Conservation (phyloP, 2,888 invertebrate species). For the Mythimna pallens region DNA sequence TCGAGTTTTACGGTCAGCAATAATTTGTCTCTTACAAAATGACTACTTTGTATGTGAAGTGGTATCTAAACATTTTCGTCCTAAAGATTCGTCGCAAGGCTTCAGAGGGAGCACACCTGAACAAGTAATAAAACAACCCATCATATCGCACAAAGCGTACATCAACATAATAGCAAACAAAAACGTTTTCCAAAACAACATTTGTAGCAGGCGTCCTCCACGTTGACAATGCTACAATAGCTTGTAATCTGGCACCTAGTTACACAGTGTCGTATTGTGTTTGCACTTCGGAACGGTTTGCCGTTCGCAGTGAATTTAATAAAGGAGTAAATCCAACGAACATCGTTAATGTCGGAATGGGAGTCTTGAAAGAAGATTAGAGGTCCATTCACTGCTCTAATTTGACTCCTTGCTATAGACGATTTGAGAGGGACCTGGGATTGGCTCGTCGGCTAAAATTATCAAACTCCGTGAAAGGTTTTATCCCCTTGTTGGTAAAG, state of each 20-base stretch:
- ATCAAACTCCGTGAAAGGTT: constrained; percentile 22
- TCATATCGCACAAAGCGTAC: constrained; percentile 28
- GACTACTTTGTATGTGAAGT: neutral
- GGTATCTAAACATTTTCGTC: neutral
- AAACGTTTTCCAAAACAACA: constrained; percentile 54
- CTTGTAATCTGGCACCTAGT: constrained; percentile 54
- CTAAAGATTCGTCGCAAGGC: neutral
- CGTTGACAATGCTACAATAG: constrained; percentile 49
- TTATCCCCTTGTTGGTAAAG: constrained; percentile 2
- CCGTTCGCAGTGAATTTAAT: constrained; percentile 69
- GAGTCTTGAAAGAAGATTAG: constrained; percentile 73
- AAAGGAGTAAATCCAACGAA: constrained; percentile 71
- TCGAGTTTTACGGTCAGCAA: neutral
- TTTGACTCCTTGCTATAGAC: constrained; percentile 72
- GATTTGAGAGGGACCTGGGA: constrained; percentile 60
- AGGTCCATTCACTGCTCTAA: constrained; percentile 73
- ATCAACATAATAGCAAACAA: constrained; percentile 41
- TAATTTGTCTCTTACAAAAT: neutral
- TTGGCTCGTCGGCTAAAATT: constrained; percentile 51
- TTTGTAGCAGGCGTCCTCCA: constrained; percentile 38
- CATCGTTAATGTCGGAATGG: constrained; percentile 72
- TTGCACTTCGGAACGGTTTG: constrained; percentile 53
- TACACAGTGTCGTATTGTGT: constrained; percentile 61
- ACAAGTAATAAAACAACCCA: constrained; percentile 41
- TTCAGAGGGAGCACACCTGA: constrained; percentile 24